Evolutionary conservation across 2,797 vertebrate species (phyloP), one percentile per base, ranked within the genome.

Genomic region (Silurus aristotelis): DNA sequence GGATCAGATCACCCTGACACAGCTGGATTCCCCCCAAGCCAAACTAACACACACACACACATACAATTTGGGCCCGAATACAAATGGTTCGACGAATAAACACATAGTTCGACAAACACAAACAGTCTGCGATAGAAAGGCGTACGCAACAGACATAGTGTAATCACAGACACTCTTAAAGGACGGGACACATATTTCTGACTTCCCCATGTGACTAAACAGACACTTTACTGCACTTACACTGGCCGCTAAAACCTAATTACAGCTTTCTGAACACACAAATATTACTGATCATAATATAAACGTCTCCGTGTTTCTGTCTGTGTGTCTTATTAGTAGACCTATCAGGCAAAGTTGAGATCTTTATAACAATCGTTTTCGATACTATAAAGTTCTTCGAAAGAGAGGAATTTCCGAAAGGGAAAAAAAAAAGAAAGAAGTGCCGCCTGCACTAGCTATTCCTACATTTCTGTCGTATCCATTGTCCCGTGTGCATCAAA

Each of bases 11-110:
- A 94, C 93, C 93, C 93, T 95, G 95, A 95, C 95, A 95, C 94
- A 96, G 95, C 95, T 96, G 95, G 95, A 96, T 93, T 92, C 89
- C 90, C 92, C 92, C 95, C 95, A 95, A 96, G 94, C 94, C 94
- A 95, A 95, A 94, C 94, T 89, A 78, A 92, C 87, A 85, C 86
- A 79, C 86, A 88, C 80, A 85, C 84, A 83, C 79, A 87, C 72
- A 78, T 78, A 83, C 76, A 92, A 83, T 81, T 88, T 79, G 84
- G 80, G 84, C 80, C 80, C 84, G 84, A 88, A 91, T 85, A 55
- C 87, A 89, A 84, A 72, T 87, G 82, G 78, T 79, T 77, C 67
- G 75, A 89, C 79, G 87, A 78, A 83, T 84, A 85, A 71, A 88
- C 76, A 88, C 73, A 85, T 58, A 72, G 72, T 84, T 22, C 17